Evolutionary conservation across 2,797 vertebrate species (phyloP).

Genomic region (Heliangelus exortis): DNA sequence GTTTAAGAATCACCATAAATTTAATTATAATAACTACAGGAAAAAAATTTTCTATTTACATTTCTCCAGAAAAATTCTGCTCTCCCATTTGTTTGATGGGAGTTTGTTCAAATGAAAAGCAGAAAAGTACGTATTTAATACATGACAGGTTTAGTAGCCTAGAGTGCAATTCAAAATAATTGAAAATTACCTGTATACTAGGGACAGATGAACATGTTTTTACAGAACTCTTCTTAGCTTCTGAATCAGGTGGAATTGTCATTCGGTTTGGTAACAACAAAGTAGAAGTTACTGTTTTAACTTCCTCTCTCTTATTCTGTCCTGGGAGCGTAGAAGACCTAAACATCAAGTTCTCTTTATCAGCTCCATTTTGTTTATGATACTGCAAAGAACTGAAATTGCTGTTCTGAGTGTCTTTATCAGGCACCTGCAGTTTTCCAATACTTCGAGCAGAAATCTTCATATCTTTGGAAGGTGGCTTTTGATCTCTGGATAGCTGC

Average conservation of each 20-base stretch:
- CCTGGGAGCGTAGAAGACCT: slow-evolving; percentile 53
- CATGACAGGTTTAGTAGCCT: not conserved
- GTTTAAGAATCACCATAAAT: not conserved
- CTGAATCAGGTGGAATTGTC: slow-evolving; percentile 39
- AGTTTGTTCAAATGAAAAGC: not conserved
- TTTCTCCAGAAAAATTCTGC: not conserved
- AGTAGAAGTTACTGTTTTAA: slow-evolving; percentile 74
- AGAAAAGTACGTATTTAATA: not conserved
- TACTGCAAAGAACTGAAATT: slow-evolving; percentile 62
- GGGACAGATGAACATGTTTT: slow-evolving; percentile 66
- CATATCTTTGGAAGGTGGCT: slow-evolving; percentile 44
- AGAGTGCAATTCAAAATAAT: not conserved
- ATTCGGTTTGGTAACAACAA: slow-evolving; percentile 69
- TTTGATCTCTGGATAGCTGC: slow-evolving; percentile 47
- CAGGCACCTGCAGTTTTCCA: slow-evolving; percentile 54
- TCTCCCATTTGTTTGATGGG: not conserved
- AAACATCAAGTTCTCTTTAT: not conserved
- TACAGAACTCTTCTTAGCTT: slow-evolving; percentile 70
- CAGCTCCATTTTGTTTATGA: slow-evolving; percentile 34
- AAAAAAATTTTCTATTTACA: not conserved
- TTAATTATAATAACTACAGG: not conserved
- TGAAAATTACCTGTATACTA: slow-evolving; percentile 73
- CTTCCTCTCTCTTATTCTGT: slow-evolving; percentile 68
- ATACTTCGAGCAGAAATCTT: slow-evolving; percentile 46
- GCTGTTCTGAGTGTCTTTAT: slow-evolving; percentile 56